Percentiles rank a stretch among this genome's conserved stretches.
These are phyloP conservation scores for Tapirus terrestris DNA, from an alignment of 2,113 vertebrate species.

Conservation along the genomic window DNA sequence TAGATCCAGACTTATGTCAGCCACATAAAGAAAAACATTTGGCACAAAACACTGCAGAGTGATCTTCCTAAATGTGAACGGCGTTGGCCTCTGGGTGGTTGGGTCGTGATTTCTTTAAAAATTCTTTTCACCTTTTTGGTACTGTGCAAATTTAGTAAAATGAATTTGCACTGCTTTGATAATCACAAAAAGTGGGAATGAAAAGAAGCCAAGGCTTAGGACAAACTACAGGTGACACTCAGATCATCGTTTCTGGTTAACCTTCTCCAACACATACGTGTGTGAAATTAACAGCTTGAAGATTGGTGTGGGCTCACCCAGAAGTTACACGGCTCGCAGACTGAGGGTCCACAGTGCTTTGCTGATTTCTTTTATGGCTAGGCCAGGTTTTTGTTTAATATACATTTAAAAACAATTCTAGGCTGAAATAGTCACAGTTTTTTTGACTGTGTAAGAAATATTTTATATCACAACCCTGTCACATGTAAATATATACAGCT, in stretches of 20 bases:
- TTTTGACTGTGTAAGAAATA: conserved; percentile 22
- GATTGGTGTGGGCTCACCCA: not conserved
- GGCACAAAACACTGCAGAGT: not conserved
- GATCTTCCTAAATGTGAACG: not conserved
- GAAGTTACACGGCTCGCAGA: not conserved
- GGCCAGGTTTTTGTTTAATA: not conserved
- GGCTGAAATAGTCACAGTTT: not conserved
- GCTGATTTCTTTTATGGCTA: not conserved
- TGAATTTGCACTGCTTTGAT: not conserved
- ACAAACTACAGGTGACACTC: not conserved
- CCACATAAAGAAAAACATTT: not conserved
- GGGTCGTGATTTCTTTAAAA: not conserved
- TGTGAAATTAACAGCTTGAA: not conserved
- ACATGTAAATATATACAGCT: not conserved
- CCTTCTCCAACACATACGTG: not conserved
- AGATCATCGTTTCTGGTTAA: not conserved
- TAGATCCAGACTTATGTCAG: conserved; percentile 48
- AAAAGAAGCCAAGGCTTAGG: not conserved
- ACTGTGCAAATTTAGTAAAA: conserved; percentile 6
- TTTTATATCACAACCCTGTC: not conserved
- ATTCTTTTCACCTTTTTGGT: not conserved
- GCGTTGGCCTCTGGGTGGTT: not conserved
- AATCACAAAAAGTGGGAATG: not conserved
- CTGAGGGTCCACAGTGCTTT: not conserved
- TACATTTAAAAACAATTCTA: not conserved